Percentiles rank a stretch among this genome's conserved stretches.
Evolutionary conservation across 1,140 invertebrate genomes (phyloP).

Genomic region (Ceratitis capitata): DNA sequence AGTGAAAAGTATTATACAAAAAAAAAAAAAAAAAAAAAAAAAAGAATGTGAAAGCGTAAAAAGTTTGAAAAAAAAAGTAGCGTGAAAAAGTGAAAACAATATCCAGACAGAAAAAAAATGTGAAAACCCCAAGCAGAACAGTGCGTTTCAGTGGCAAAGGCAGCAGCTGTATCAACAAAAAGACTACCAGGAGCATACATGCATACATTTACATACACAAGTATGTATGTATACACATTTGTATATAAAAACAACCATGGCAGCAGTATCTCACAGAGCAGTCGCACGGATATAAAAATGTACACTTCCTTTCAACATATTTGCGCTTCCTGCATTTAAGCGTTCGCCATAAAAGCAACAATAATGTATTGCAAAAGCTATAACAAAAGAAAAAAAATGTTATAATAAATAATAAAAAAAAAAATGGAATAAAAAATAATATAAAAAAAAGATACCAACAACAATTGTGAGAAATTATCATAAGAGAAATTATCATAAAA

Average conservation of each 20-base stretch:
- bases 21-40: neutral
- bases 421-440: neutral
- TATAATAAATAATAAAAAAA: neutral
- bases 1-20: too few species aligned
- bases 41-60: neutral
- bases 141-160: neutral
- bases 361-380: neutral
- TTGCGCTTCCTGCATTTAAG: slow-evolving; percentile 1
- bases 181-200: neutral
- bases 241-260: too few species aligned
- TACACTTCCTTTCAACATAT: too few species aligned
- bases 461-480: too few species aligned
- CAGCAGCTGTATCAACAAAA: slow-evolving; percentile 2
- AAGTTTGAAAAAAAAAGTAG: neutral
- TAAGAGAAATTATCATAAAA: neutral
- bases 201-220: neutral
- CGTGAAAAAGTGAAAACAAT: slow-evolving; percentile 13
- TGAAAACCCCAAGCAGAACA: neutral
- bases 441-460: too few species aligned
- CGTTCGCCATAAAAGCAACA: neutral
- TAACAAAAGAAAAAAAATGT: neutral
- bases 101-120: neutral
- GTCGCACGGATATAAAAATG: too few species aligned
- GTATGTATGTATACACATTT: neutral
- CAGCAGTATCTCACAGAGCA: too few species aligned